Evolutionary conservation across 2,113 vertebrate species (phyloP).

Genomic region (Hemiprocne comata): DNA sequence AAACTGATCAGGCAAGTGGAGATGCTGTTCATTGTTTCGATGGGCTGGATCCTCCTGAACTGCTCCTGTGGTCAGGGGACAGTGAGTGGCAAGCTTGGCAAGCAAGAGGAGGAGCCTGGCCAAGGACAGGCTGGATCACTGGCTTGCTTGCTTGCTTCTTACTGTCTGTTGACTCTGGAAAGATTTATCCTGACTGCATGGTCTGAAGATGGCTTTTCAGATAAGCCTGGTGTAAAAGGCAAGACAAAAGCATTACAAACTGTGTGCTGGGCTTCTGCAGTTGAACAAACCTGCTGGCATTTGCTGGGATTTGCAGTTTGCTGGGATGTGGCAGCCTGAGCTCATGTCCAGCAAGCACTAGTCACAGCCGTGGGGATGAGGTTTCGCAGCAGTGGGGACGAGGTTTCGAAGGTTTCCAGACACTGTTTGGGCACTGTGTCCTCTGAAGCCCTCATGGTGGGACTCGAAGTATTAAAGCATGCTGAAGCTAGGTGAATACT

Average conservation of each 20-base stretch:
- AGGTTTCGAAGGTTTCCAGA: not conserved
- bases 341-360: not conserved
- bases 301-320: not conserved
- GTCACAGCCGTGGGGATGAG: not conserved
- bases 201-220: not conserved
- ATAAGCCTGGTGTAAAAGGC: not conserved
- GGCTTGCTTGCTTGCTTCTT: accelerated
- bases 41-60: not conserved
- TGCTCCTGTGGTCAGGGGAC: not conserved
- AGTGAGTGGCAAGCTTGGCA: not conserved
- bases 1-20: not conserved
- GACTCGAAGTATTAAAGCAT: not conserved
- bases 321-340: not conserved
- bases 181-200: not conserved
- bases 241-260: not conserved
- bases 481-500: not conserved
- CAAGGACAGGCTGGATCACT: not conserved
- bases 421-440: not conserved
- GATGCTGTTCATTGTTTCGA: not conserved
- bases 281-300: not conserved
- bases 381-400: not conserved
- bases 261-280: not conserved
- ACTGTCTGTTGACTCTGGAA: not conserved
- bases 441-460: not conserved
- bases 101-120: not conserved